phyloP scores from a whole-genome alignment of 1,140 invertebrate species.

The Bradynema listronoti region DNA sequence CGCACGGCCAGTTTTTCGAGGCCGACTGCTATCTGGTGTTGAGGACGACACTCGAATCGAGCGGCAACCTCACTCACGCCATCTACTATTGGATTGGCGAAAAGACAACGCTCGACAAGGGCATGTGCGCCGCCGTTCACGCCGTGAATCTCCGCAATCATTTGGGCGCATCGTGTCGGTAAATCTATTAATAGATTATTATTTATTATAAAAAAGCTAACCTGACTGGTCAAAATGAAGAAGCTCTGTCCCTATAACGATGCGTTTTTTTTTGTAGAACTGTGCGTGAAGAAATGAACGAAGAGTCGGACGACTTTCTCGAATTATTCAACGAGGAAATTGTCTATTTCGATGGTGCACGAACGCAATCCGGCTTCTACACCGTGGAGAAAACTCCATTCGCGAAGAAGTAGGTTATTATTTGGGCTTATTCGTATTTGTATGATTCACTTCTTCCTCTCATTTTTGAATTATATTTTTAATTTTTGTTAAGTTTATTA shows the following conservation, averaged over 20 bases:
- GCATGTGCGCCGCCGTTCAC: conserved; percentile 96
- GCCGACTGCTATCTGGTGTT: conserved; percentile 97
- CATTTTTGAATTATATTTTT: too few species aligned
- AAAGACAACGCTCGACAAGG: conserved; percentile 89
- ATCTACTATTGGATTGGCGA: conserved; percentile 99
- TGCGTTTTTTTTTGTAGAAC: conserved; percentile 75
- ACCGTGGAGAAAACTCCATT: conserved; percentile 80
- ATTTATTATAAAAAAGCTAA: too few species aligned
- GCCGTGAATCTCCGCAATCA: conserved; percentile 94
- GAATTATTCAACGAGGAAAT: conserved; percentile 82
- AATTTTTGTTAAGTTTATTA: too few species aligned
- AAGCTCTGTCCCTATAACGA: background rate
- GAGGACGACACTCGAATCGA: conserved; percentile 75
- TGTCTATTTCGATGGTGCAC: conserved; percentile 80
- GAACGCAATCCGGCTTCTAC: conserved; percentile 91
- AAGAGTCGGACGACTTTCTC: conserved; percentile 92
- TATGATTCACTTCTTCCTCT: too few species aligned
- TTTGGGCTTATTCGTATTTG: too few species aligned
- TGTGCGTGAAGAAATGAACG: conserved; percentile 88
- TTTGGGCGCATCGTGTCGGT: conserved; percentile 69
- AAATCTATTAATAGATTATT: background rate
- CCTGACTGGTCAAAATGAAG: too few species aligned
- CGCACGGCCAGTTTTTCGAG: conserved; percentile 92
- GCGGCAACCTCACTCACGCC: conserved; percentile 78
- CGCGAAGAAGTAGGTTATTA: conserved; percentile 22